phyloP scores from a whole-genome alignment of 2,113 vertebrate genomes.

The Cranoglanis bouderius region DNA sequence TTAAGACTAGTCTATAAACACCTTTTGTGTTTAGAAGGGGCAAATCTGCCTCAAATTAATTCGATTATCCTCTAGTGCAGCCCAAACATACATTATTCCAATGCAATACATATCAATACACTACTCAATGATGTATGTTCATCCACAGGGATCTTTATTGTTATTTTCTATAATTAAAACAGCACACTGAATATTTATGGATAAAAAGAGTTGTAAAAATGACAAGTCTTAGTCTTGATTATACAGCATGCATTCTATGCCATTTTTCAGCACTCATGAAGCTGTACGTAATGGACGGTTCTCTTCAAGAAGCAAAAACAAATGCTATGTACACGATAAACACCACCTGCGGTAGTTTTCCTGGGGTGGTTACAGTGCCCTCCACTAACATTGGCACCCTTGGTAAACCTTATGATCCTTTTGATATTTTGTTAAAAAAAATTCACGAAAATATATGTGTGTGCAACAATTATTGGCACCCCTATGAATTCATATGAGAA shows the following conservation, averaged over 20 bases:
- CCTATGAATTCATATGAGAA: no score
- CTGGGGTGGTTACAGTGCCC: no score
- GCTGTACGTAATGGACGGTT: neutral
- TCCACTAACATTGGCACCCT: no score
- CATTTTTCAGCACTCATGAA: neutral
- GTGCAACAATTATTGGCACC: no score
- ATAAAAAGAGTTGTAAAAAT: neutral
- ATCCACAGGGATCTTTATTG: neutral
- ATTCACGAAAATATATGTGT: no score
- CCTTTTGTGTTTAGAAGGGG: neutral
- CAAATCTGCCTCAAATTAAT: neutral
- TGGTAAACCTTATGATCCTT: no score
- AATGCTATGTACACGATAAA: conserved; percentile 4
- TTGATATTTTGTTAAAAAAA: no score
- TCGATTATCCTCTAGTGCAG: neutral
- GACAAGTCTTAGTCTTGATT: neutral
- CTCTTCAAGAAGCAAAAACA: conserved; percentile 14
- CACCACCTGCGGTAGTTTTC: neutral
- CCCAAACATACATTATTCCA: neutral
- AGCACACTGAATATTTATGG: neutral
- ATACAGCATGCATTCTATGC: neutral
- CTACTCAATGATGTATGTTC: neutral
- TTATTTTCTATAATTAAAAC: neutral
- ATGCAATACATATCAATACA: neutral
- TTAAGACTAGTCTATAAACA: neutral